phyloP scores from a whole-genome alignment of 2,113 vertebrate genomes.

The Silurus glanis region DNA sequence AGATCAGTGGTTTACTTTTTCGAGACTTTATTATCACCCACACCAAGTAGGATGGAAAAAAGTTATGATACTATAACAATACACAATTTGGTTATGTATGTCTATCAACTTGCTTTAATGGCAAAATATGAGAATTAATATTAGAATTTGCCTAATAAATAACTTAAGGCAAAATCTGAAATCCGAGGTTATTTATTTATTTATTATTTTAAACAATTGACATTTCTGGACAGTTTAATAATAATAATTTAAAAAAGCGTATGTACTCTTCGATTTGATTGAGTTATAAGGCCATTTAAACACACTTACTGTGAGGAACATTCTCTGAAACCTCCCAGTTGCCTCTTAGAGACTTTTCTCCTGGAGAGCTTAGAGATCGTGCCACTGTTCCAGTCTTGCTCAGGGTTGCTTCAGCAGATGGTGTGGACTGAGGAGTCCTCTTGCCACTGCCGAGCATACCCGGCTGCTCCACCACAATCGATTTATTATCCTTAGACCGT shows the following conservation, averaged over 20 bases:
- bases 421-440: slow-evolving; percentile 70
- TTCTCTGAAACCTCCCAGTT: slow-evolving; percentile 92
- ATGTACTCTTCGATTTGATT: neutral
- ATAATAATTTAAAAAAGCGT: neutral
- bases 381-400: slow-evolving; percentile 72
- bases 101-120: neutral
- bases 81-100: neutral
- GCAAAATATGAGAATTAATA: neutral
- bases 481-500: slow-evolving; percentile 81
- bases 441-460: slow-evolving; percentile 81
- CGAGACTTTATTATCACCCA: neutral
- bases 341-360: slow-evolving; percentile 89
- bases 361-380: slow-evolving; percentile 75
- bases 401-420: slow-evolving; percentile 73
- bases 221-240: neutral
- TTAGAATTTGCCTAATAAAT: neutral
- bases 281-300: neutral
- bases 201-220: too few relatives aligned
- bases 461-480: slow-evolving; percentile 89
- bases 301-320: slow-evolving; percentile 79
- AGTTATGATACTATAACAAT: neutral
- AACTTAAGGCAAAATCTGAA: too few relatives aligned
- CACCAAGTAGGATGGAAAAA: neutral
- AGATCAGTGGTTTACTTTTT: neutral
- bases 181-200: too few relatives aligned